Base-by-base conservation (phyloP, 2,888 invertebrate species). In the Erynnis tages region DNA sequence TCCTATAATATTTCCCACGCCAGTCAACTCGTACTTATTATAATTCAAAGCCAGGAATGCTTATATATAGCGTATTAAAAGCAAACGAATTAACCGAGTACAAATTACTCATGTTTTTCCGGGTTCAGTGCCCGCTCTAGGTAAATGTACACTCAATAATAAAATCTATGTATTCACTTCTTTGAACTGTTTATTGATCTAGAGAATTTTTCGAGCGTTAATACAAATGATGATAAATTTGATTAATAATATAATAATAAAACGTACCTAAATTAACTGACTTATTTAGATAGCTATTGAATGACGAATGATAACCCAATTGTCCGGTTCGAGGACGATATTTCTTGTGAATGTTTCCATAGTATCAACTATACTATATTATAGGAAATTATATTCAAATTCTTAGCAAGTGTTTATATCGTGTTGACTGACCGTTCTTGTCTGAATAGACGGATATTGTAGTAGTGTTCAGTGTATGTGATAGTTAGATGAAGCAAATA, bases 161-260 rank as follows among this genome's bases (percentile, higher is more conserved):
- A 30, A n/a, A n/a, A 10, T 14, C 13, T 48, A 38, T 19, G 30
- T 47, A 47, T 23, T 34, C 13, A 47, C 35, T 25, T 25, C 23
- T 47, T 47, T 47, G 47, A 38, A 38, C 27, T 10, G 27, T 29
- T 47, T 35, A n/a, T 29, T 29, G 17, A 32, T 45, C 37, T 47
- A 47, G 47, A 19, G 4, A 47, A 37, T 47, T 47, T 46, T 47
- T 47, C 37, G 29, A 37, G 29, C 29, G 47, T 47, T 37, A 37
- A 37, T 13, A 19, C 27, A 25, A 11, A 37, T 37, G 29, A 29
- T 29, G 3, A 29, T 27, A 29, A 32, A 14, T 11, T 19, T 16
- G 10, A 10, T 17, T 16, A 4, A 29, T 23, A 17, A 25, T 17
- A 37, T 37, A 14, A 30, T 46, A 3, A 29, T 47, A 17, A 23